Evolutionary conservation across 2,888 invertebrate species (phyloP).

Genomic region (Schrankia costaestrigalis): DNA sequence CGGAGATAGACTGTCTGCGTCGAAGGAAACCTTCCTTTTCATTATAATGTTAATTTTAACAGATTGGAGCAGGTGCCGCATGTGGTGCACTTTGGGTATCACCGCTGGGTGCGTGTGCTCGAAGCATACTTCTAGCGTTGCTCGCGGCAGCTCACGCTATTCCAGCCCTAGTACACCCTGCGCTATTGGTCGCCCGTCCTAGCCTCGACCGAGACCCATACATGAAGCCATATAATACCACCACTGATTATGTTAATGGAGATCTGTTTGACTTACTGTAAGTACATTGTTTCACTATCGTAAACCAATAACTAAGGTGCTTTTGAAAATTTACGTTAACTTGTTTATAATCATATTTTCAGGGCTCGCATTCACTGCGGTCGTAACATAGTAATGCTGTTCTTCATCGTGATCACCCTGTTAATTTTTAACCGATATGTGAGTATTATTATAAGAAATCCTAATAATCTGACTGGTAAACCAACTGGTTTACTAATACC

Average conservation of each 20-base stretch:
- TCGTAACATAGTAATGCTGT: constrained; percentile 69
- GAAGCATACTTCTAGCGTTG: constrained; percentile 44
- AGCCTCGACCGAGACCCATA: constrained; percentile 59
- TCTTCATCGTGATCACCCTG: constrained; percentile 57
- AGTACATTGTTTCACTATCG: constrained; percentile 17
- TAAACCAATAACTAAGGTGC: neutral
- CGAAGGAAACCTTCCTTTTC: too few relatives aligned
- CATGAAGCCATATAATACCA: constrained; percentile 46
- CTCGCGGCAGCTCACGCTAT: constrained; percentile 51
- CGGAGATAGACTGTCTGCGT: too few relatives aligned
- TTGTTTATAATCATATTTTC: constrained; percentile 37
- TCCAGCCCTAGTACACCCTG: constrained; percentile 52
- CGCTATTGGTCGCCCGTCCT: constrained; percentile 47
- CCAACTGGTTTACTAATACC: too few relatives aligned
- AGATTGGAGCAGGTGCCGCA: constrained; percentile 63
- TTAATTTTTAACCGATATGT: constrained; percentile 74
- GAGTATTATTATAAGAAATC: constrained; percentile 37
- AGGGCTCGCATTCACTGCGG: constrained; percentile 56
- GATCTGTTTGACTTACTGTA: constrained; percentile 45
- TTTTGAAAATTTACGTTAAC: neutral
- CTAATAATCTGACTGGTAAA: too few relatives aligned
- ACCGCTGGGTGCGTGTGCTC: constrained; percentile 53
- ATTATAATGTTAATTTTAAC: neutral
- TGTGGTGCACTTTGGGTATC: constrained; percentile 67
- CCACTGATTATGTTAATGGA: constrained; percentile 41